Evolutionary conservation across 2,888 invertebrate genomes (phyloP), one percentile per base, ranked within the genome.

Genomic region (Yponomeuta sedellus): DNA sequence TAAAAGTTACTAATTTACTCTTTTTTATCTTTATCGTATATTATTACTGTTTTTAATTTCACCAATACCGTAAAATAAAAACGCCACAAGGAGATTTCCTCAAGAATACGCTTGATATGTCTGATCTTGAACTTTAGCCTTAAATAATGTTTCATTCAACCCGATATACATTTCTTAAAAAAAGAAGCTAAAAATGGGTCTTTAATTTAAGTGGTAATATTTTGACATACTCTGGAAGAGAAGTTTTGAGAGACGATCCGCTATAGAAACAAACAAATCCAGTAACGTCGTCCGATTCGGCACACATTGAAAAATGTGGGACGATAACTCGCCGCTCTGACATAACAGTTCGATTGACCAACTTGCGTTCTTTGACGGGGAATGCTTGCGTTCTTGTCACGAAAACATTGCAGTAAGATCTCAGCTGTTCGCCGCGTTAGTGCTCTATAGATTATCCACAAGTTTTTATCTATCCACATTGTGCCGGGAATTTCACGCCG

Each of bases 321-420:
- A 25, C 64, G 22, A 22, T 44, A 40, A 44, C 63, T 63, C n/a
- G 56, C 64, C n/a, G 22, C 65, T 57, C 66, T 75, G 72, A 71
- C 73, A 72, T 73, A 74, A 75, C 68, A 70, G 70, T 68, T 70
- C 74, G 73, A 77, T 75, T 78, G 79, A 79, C 80, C 79, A 74
- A 74, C 74, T 64, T 62, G 66, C 68, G 71, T 71, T 71, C 72
- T 72, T 70, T 69, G 61, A 69, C 71, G 75, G 74, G 75, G 75
- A 75, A 77, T 76, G 74, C 71, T 75, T 75, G 73, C 77, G 74
- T 74, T 72, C 79, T 73, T 74, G 76, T 77, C 78, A 78, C 76
- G 78, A 75, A 77, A 72, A 65, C 67, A 75, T 77, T 77, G 76
- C 77, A 80, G 78, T 80, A 68, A 70, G 72, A 75, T 75, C 76